These are phyloP conservation scores for Hypsibius dujardini DNA, from an alignment of 1,140 invertebrate genomes.

Conservation along the genomic window DNA sequence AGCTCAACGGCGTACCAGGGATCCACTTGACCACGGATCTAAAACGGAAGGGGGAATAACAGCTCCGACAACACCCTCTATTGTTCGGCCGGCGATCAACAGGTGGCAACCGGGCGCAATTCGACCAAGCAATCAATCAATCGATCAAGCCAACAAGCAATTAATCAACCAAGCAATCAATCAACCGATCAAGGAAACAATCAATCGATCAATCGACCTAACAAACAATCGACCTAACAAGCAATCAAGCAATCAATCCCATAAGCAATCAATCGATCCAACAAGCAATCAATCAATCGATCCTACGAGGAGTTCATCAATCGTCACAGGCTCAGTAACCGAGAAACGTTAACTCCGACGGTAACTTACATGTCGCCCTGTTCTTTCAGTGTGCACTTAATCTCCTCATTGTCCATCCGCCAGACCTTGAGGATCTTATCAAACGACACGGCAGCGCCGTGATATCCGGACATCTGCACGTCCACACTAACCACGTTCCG, in stretches of 20 bases:
- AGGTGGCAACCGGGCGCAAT: too few relatives aligned
- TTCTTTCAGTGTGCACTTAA: not conserved
- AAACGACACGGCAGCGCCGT: not conserved
- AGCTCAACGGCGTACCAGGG: not conserved
- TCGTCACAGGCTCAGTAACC: not conserved
- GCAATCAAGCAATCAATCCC: too few relatives aligned
- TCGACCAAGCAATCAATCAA: too few relatives aligned
- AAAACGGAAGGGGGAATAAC: not conserved
- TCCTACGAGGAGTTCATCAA: not conserved
- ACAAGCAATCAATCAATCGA: too few relatives aligned
- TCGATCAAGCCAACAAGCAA: too few relatives aligned
- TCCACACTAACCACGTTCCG: not conserved
- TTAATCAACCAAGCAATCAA: too few relatives aligned
- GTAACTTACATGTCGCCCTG: not conserved
- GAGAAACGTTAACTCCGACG: not conserved
- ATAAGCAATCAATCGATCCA: too few relatives aligned
- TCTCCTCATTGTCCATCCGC: not conserved
- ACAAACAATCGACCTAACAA: too few relatives aligned
- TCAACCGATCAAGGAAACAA: too few relatives aligned
- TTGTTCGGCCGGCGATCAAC: too few relatives aligned
- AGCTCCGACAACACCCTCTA: not conserved
- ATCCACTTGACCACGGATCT: constrained; percentile 9
- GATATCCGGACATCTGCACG: not conserved
- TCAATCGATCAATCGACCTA: too few relatives aligned
- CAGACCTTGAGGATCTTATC: not conserved